phyloP scores from a whole-genome alignment of 2,888 invertebrate species.

The Isoperla grammatica region DNA sequence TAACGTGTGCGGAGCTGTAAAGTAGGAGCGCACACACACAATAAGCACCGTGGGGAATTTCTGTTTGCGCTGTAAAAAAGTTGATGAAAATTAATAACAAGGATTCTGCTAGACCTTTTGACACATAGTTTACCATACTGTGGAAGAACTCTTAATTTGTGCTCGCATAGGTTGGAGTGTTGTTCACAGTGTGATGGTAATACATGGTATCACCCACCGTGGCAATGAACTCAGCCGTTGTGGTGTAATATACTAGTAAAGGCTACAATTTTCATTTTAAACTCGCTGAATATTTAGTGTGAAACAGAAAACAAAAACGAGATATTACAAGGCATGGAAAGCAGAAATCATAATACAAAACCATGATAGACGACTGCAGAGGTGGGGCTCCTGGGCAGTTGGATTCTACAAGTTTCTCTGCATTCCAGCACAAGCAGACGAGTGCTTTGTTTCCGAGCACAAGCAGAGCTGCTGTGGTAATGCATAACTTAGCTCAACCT shows the following conservation, averaged over 20 bases:
- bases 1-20: neutral
- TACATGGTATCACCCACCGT: too few relatives aligned
- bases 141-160: too few relatives aligned
- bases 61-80: neutral
- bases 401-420: too few relatives aligned
- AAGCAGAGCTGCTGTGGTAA: too few relatives aligned
- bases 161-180: too few relatives aligned
- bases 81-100: constrained; percentile 14
- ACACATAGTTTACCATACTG: constrained; percentile 1
- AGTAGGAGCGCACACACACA: neutral
- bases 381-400: too few relatives aligned
- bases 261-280: constrained; percentile 4
- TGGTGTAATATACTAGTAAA: neutral
- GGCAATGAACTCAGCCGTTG: neutral
- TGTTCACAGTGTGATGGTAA: too few relatives aligned
- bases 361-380: neutral
- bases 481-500: too few relatives aligned
- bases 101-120: constrained; percentile 1
- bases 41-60: too few relatives aligned
- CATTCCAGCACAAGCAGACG: too few relatives aligned
- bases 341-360: neutral
- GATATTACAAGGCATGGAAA: too few relatives aligned
- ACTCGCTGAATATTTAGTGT: constrained; percentile 8
- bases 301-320: neutral
- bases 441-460: too few relatives aligned